phyloP scores from a whole-genome alignment of 2,113 vertebrate species.

The Zosterops pallidus region DNA sequence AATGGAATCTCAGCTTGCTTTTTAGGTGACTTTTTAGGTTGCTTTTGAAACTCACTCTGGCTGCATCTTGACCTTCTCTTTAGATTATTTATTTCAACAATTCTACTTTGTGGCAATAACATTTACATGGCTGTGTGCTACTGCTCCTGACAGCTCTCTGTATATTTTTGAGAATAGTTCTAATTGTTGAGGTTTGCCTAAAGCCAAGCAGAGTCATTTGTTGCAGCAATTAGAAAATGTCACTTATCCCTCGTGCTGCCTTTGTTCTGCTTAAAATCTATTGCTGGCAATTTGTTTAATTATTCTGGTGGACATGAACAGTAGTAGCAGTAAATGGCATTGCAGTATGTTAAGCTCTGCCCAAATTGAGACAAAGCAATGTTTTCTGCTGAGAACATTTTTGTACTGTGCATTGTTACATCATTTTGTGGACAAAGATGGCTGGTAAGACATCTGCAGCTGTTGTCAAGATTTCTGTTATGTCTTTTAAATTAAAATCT shows the following conservation, averaged over 20 bases:
- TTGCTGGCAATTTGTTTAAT: neutral
- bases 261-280: slow-evolving; percentile 14
- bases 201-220: neutral
- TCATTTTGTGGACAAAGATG: slow-evolving; percentile 21
- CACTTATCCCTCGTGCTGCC: neutral
- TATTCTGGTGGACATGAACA: neutral
- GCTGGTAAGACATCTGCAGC: neutral
- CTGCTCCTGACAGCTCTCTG: neutral
- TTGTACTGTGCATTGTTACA: neutral
- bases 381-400: neutral
- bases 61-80: neutral
- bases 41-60: neutral
- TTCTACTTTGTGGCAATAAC: neutral
- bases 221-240: neutral
- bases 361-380: neutral
- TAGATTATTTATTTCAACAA: neutral
- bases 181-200: neutral
- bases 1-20: neutral
- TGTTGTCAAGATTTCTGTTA: slow-evolving; percentile 12
- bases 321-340: neutral
- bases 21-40: neutral
- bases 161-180: neutral
- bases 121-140: neutral
- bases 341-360: neutral
- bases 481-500: slow-evolving; percentile 54